These are phyloP conservation scores for Hydraecia micacea DNA, from an alignment of 2,888 invertebrate species.

Conservation along the genomic window DNA sequence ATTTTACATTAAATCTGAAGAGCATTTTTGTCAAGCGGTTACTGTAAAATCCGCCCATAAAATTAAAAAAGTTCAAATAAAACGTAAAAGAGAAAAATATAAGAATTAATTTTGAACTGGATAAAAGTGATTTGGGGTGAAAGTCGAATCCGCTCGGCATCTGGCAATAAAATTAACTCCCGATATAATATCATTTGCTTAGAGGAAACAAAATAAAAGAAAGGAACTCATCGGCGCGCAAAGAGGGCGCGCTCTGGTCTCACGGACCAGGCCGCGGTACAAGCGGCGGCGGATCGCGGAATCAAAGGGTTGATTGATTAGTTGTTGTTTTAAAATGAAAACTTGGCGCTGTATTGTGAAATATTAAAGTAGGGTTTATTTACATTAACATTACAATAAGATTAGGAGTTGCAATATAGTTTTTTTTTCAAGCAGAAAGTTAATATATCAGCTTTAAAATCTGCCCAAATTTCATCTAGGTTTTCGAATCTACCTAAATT, in stretches of 20 bases:
- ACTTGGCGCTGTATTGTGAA: background rate
- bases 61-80: slow-evolving; percentile 49
- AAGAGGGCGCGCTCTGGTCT: slow-evolving; percentile 42
- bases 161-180: slow-evolving; percentile 77
- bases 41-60: slow-evolving; percentile 25
- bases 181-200: slow-evolving; percentile 80
- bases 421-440: background rate
- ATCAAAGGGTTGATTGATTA: background rate
- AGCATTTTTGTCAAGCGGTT: slow-evolving; percentile 29
- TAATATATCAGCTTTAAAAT: background rate
- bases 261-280: slow-evolving; percentile 29
- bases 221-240: slow-evolving; percentile 72
- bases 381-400: background rate
- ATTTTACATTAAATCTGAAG: slow-evolving; percentile 14
- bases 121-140: slow-evolving; percentile 62
- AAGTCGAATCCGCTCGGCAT: slow-evolving; percentile 60
- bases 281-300: slow-evolving; percentile 11
- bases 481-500: background rate
- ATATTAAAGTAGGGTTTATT: background rate
- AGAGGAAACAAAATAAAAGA: slow-evolving; percentile 76
- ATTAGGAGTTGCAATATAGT: background rate
- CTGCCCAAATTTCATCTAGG: background rate
- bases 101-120: slow-evolving; percentile 52
- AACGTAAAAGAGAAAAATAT: slow-evolving; percentile 51
- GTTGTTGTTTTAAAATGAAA: background rate